Evolutionary conservation across 2,113 vertebrate genomes (phyloP), one percentile per base, ranked within the genome.

Genomic region (Lophura nycthemera): DNA sequence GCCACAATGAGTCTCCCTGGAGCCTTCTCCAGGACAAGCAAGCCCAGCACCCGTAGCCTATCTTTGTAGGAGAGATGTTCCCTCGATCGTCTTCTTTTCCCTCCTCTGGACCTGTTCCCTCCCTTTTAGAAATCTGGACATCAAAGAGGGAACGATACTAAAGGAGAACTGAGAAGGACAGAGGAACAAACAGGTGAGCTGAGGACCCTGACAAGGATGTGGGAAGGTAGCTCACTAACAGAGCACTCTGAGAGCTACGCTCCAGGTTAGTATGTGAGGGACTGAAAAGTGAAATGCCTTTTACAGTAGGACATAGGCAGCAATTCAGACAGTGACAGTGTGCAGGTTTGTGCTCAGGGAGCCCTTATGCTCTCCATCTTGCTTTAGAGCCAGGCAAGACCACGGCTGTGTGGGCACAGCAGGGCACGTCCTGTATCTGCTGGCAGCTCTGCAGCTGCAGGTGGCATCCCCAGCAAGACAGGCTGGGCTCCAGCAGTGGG

Each of bases 301-400:
- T 48, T 83, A 13, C 29, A 66, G 27, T 59, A 72, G 17, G 48
- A 61, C 52, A 73, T 5, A 65, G 19, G 6, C n/a, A 73, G 14
- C 70, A 73, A 76, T 84, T 92, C 38, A 47, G 86, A 72, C 27
- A 84, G 36, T 8, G 12, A 8, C 24, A 79, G 36, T 5, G 5
- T 1, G 2, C 13, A 25, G 10, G 59, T 63, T 57, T 85, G 48
- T 67, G 36, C 13, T 63, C 9, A 7, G 48, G 34, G 43, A 11
- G 12, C 54, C 10, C n/a, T 22, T 0, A 1, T n/a, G 11, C 5
- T 82, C 40, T 69, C 52, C 63, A 40, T 8, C 0, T 0, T 43
- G 22, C 54, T 57, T 40, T 57, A 40, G 16, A 47, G 17, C 36
- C 12, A 0, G 1, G 12, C 45, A 25, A 76, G 36, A 9, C 10